These are phyloP conservation scores for Graptemys geographica DNA, from an alignment of 2,797 vertebrate genomes.

Conservation along the genomic window DNA sequence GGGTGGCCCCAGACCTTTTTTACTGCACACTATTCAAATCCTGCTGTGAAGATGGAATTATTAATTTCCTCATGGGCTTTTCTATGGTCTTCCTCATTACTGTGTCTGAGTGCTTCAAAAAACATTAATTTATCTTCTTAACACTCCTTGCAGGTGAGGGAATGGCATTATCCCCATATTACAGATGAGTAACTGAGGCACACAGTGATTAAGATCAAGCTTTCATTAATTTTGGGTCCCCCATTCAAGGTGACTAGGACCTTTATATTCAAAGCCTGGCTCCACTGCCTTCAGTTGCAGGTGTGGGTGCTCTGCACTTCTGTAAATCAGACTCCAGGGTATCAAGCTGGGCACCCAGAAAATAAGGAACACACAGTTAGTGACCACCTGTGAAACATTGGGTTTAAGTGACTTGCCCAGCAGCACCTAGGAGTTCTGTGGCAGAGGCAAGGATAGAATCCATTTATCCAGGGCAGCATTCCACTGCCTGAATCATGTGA, in stretches of 20 bases:
- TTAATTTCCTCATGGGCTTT: neutral
- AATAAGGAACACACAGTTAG: neutral
- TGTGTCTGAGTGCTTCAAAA: neutral
- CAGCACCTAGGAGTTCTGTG: neutral
- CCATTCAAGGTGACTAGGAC: neutral
- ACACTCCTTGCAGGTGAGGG: no score
- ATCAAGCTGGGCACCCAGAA: no score
- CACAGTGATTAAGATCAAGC: no score
- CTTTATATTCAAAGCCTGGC: neutral
- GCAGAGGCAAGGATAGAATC: neutral
- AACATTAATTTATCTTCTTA: no score
- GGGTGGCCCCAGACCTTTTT: neutral
- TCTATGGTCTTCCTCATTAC: neutral
- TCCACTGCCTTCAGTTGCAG: neutral
- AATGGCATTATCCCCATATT: no score
- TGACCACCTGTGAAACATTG: neutral
- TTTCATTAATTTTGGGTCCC: neutral
- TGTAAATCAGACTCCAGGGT: neutral
- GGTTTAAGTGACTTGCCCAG: neutral
- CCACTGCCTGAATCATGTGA: no score
- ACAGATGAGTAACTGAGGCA: no score
- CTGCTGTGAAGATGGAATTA: no score
- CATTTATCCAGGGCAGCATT: no score
- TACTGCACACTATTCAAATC: neutral
- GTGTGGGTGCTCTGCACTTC: neutral